Evolutionary conservation across 2,797 vertebrate species (phyloP).

Genomic region (Acanthurus tractus): DNA sequence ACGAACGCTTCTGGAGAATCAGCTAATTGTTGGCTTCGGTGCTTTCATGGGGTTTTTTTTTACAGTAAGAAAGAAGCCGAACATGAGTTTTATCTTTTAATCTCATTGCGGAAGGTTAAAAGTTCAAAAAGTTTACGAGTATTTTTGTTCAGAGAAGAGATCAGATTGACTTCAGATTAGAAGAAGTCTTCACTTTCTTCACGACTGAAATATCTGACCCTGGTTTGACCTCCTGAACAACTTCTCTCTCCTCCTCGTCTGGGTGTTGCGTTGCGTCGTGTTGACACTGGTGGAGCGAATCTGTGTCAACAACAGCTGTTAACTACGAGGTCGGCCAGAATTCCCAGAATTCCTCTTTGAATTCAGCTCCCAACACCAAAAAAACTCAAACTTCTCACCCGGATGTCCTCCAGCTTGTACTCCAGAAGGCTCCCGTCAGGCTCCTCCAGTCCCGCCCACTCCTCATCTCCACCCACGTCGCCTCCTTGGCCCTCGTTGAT

Average conservation of each 20-base stretch:
- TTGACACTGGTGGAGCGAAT: not conserved
- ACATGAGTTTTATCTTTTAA: too few species aligned
- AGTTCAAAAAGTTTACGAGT: not conserved
- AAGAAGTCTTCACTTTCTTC: not conserved
- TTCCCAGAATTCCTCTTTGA: not conserved
- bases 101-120: not conserved
- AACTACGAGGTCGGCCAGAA: not conserved
- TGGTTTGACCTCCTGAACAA: not conserved
- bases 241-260: not conserved
- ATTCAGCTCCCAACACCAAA: not conserved
- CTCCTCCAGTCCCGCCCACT: slow-evolving; percentile 88
- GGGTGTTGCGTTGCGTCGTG: not conserved
- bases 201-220: not conserved
- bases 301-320: not conserved
- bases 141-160: not conserved
- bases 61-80: too few species aligned
- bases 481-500: slow-evolving; percentile 87
- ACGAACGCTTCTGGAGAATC: not conserved
- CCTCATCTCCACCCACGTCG: slow-evolving; percentile 85
- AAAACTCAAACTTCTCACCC: slow-evolving; percentile 77
- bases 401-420: slow-evolving; percentile 93
- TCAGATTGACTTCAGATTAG: not conserved
- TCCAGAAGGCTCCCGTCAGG: slow-evolving; percentile 89
- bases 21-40: too few species aligned
- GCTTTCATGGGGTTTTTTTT: too few species aligned